A percentile compares a stretch with the other conserved stretches of the same genome.
Evolutionary conservation across 2,888 invertebrate species (phyloP).

Genomic region (Drosophila fulvimacula): DNA sequence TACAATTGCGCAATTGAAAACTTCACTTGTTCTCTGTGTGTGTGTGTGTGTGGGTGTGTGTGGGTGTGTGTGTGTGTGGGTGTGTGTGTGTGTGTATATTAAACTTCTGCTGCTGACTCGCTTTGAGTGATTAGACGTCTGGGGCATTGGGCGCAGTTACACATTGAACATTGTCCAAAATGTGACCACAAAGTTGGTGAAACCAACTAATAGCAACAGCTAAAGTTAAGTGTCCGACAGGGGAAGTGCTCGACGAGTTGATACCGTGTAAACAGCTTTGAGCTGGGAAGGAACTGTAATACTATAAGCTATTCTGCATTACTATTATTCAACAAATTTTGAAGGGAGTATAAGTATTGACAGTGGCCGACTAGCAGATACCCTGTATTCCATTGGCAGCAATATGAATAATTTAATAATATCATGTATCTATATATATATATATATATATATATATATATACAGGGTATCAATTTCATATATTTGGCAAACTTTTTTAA

Average conservation of each 20-base stretch:
- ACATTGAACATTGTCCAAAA: slow-evolving; percentile 32
- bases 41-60: slow-evolving; percentile 4
- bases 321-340: not conserved
- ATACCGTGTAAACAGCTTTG: not conserved
- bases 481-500: not conserved
- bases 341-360: too few species aligned
- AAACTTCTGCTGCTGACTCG: slow-evolving; percentile 46
- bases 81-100: slow-evolving; percentile 11
- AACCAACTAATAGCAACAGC: slow-evolving; percentile 4
- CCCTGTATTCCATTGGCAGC: not conserved
- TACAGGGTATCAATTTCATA: too few species aligned
- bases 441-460: too few species aligned
- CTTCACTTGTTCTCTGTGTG: slow-evolving; percentile 1
- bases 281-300: not conserved
- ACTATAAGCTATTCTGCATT: not conserved
- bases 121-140: slow-evolving; percentile 67
- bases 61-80: slow-evolving; percentile 2
- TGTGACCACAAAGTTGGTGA: slow-evolving; percentile 17
- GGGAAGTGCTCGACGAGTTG: not conserved
- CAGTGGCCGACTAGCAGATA: not conserved
- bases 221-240: not conserved
- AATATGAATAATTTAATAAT: not conserved
- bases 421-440: too few species aligned
- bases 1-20: slow-evolving; percentile 59
- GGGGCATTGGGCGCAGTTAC: slow-evolving; percentile 1